Conservation (phyloP, 2,113 vertebrate genomes). For the Bombycilla garrulus region DNA sequence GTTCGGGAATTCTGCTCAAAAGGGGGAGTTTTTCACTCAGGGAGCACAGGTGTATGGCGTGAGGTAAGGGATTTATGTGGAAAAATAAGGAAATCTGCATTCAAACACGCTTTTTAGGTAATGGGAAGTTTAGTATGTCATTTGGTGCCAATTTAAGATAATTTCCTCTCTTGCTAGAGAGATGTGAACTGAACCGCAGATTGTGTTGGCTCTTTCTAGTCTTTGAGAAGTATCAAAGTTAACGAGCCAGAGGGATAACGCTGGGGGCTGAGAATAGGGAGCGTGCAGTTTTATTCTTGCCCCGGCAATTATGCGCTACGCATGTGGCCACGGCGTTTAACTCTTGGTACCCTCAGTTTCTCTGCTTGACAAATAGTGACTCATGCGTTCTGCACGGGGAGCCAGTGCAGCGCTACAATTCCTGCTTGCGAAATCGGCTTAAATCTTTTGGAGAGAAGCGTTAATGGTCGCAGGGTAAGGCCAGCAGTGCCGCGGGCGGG, state of each 20-base stretch:
- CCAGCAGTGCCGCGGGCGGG: not conserved
- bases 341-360: not conserved
- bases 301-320: not conserved
- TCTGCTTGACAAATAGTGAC: not conserved
- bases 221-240: not conserved
- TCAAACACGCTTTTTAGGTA: not conserved
- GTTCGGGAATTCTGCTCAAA: conserved; percentile 5
- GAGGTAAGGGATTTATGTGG: not conserved
- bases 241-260: not conserved
- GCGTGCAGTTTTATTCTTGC: not conserved
- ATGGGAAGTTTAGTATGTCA: conserved; percentile 13
- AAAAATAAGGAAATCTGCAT: not conserved
- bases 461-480: not conserved
- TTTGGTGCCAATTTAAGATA: conserved; percentile 1
- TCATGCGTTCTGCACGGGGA: fast-evolving
- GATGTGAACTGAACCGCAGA: not conserved
- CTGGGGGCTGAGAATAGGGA: not conserved
- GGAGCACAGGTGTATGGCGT: not conserved
- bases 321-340: not conserved
- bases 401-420: not conserved
- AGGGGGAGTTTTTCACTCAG: not conserved
- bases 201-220: not conserved
- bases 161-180: not conserved
- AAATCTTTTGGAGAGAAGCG: not conserved
- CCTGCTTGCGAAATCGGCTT: not conserved